These are phyloP conservation scores for Nomada ferruginata DNA, from an alignment of 2,888 invertebrate genomes.

Conservation along the genomic window DNA sequence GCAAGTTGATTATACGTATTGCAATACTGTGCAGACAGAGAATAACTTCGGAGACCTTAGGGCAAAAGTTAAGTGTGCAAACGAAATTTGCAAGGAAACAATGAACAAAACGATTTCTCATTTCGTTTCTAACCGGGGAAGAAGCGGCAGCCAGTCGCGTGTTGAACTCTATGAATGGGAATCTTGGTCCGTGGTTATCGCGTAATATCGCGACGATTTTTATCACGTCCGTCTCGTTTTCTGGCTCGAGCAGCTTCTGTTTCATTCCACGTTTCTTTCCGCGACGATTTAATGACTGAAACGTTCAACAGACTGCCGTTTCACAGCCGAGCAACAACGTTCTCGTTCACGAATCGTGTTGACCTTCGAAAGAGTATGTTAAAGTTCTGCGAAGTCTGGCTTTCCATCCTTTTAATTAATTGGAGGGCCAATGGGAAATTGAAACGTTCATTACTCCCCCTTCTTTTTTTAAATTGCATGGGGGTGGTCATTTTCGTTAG, in stretches of 20 bases:
- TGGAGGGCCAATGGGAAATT: too few species aligned
- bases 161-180: conserved; percentile 29
- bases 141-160: not conserved
- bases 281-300: conserved; percentile 19
- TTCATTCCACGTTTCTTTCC: conserved; percentile 10
- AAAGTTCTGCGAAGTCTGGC: not conserved
- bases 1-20: too few species aligned
- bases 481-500: too few species aligned
- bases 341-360: conserved; percentile 42
- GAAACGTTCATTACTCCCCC: too few species aligned
- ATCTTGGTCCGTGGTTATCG: conserved; percentile 44
- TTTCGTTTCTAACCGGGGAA: too few species aligned
- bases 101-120: not conserved
- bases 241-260: not conserved
- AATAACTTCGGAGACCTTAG: too few species aligned
- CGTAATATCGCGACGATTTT: conserved; percentile 51
- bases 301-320: conserved; percentile 11
- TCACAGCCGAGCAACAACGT: conserved; percentile 36
- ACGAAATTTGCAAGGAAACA: too few species aligned
- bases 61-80: too few species aligned
- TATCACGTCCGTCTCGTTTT: conserved; percentile 31
- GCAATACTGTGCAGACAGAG: too few species aligned
- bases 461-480: too few species aligned
- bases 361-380: conserved; percentile 13
- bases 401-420: not conserved